Conservation (phyloP, 2,888 invertebrate species). For the Chrysomela aeneicollis region DNA sequence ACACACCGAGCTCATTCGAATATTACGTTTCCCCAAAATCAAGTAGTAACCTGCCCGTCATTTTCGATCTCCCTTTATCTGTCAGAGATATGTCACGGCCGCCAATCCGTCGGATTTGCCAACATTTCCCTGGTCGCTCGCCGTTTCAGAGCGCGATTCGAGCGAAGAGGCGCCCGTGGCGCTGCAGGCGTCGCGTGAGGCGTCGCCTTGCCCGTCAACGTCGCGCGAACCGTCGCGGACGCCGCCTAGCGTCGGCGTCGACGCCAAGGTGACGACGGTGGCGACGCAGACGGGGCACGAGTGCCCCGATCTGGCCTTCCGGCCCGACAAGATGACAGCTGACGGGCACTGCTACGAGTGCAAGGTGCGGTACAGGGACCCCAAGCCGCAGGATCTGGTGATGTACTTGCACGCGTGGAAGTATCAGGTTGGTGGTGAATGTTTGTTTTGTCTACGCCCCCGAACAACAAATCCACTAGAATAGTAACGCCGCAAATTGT, state of each 20-base stretch:
- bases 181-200: constrained; percentile 73
- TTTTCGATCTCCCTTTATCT: too few species aligned
- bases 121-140: too few species aligned
- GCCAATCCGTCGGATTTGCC: too few species aligned
- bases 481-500: too few species aligned
- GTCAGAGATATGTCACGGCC: too few species aligned
- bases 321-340: constrained; percentile 75
- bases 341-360: constrained; percentile 94
- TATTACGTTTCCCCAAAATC: too few species aligned
- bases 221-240: constrained; percentile 54
- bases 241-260: constrained; percentile 49
- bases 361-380: constrained; percentile 90
- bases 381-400: constrained; percentile 88
- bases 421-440: constrained; percentile 75
- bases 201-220: constrained; percentile 69
- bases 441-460: too few species aligned
- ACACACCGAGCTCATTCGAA: too few species aligned
- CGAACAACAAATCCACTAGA: too few species aligned
- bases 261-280: constrained; percentile 70
- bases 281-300: constrained; percentile 88
- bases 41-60: too few species aligned
- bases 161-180: constrained; percentile 74
- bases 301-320: constrained; percentile 72
- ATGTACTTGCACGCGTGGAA: constrained; percentile 98
- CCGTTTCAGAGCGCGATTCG: constrained; percentile 56